A percentile compares a stretch with the other conserved stretches of the same genome.
phyloP scores from a whole-genome alignment of 2,888 invertebrate species.

The Anodontia alba region DNA sequence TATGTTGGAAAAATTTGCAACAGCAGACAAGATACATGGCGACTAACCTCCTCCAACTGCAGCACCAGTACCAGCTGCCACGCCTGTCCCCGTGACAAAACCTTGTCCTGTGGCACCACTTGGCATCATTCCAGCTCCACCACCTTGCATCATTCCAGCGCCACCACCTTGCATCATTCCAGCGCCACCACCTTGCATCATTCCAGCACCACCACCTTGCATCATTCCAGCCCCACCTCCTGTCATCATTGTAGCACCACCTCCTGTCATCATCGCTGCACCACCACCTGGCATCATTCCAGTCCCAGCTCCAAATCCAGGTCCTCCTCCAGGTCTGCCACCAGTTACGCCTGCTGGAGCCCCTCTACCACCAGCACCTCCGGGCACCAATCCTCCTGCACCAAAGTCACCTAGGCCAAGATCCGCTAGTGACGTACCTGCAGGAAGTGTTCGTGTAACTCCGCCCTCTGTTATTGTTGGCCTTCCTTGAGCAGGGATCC shows the following conservation, averaged over 20 bases:
- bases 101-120: not conserved
- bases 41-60: not conserved
- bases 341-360: not conserved
- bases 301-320: not conserved
- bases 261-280: not conserved
- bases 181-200: not conserved
- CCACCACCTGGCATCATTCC: not conserved
- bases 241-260: not conserved
- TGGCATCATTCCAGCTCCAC: not conserved
- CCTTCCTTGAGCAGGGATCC: constrained; percentile 40
- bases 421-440: constrained; percentile 46
- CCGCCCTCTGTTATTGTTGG: constrained; percentile 44
- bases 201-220: not conserved
- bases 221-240: not conserved
- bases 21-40: too few relatives aligned
- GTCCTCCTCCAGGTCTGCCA: not conserved
- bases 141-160: not conserved
- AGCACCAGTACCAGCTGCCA: not conserved
- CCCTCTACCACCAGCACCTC: not conserved
- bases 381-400: not conserved
- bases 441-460: constrained; percentile 33
- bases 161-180: constrained; percentile 3
- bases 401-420: constrained; percentile 34
- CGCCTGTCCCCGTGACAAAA: not conserved
- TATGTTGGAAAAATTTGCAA: too few relatives aligned